phyloP scores from a whole-genome alignment of 1,140 invertebrate genomes.

The Heliconius hewitsoni region DNA sequence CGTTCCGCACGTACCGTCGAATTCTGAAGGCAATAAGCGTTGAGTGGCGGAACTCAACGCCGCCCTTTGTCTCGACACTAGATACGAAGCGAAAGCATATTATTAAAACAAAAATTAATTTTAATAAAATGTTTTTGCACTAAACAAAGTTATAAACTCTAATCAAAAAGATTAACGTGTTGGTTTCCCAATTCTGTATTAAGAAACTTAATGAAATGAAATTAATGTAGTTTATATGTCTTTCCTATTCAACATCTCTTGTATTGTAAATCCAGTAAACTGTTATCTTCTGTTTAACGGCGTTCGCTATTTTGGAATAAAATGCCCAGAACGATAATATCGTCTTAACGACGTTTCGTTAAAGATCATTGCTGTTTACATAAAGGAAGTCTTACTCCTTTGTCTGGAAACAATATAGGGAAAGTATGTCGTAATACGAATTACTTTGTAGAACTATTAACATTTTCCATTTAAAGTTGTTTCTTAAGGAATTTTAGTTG shows the following conservation, averaged over 20 bases:
- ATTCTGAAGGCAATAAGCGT: too few species aligned
- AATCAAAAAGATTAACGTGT: background rate
- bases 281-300: slow-evolving; percentile 40
- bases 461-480: slow-evolving; percentile 23
- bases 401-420: slow-evolving; percentile 38
- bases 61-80: too few species aligned
- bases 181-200: background rate
- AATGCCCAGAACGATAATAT: slow-evolving; percentile 46
- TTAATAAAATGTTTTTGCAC: too few species aligned
- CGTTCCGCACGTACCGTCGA: too few species aligned
- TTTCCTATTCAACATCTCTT: slow-evolving; percentile 30
- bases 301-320: slow-evolving; percentile 34
- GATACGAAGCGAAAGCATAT: too few species aligned
- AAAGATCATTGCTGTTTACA: slow-evolving; percentile 47
- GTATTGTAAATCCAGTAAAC: slow-evolving; percentile 33
- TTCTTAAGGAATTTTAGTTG: slow-evolving; percentile 5
- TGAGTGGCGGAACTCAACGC: too few species aligned
- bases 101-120: too few species aligned
- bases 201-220: slow-evolving; percentile 15
- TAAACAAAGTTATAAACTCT: background rate
- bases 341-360: slow-evolving; percentile 45
- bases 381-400: slow-evolving; percentile 41
- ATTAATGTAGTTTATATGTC: slow-evolving; percentile 25
- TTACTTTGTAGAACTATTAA: slow-evolving; percentile 31
- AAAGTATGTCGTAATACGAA: slow-evolving; percentile 39